Conservation (phyloP, 2,888 invertebrate genomes). For the Anthrax anthrax region DNA sequence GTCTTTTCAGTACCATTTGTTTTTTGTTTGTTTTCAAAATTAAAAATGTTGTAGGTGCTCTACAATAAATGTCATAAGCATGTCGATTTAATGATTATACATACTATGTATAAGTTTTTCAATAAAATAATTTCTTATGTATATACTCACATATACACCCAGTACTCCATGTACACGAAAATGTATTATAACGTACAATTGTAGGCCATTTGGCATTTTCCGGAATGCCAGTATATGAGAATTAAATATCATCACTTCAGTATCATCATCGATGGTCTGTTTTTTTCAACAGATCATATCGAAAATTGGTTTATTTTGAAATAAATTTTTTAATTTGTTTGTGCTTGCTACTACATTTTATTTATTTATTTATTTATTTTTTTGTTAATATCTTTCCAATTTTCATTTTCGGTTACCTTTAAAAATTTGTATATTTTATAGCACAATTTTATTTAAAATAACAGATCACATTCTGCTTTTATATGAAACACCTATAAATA, state of each 20-base stretch:
- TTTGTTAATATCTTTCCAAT: not conserved
- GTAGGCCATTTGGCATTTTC: not conserved
- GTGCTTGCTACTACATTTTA: not conserved
- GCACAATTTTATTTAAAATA: too few relatives aligned
- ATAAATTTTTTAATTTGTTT: not conserved
- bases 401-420: not conserved
- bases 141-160: constrained; percentile 2
- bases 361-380: not conserved
- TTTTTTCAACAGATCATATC: not conserved
- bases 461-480: too few relatives aligned
- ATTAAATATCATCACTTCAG: too few relatives aligned
- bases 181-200: too few relatives aligned
- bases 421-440: not conserved
- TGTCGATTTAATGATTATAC: too few relatives aligned
- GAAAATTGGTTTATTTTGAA: not conserved
- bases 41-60: not conserved
- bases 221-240: too few relatives aligned
- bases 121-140: too few relatives aligned
- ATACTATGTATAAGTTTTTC: not conserved
- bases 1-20: too few relatives aligned
- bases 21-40: too few relatives aligned
- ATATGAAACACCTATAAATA: too few relatives aligned
- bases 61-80: constrained; percentile 8
- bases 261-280: not conserved
- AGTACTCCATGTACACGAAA: constrained; percentile 1